phyloP scores from a whole-genome alignment of 2,888 invertebrate genomes.

The Sesamia inferens region DNA sequence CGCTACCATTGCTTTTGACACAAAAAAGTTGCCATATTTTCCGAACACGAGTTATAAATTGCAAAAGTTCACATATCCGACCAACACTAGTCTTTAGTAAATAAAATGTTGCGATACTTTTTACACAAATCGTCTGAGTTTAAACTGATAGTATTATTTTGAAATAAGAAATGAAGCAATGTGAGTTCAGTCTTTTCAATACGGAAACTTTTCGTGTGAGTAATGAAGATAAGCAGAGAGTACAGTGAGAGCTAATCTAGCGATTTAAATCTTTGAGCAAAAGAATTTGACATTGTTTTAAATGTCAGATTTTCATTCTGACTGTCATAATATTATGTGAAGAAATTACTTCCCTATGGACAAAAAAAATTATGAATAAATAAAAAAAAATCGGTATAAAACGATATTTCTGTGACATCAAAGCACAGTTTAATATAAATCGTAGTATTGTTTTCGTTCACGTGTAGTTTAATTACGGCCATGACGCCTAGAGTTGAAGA shows the following conservation, averaged over 20 bases:
- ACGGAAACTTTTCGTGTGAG: neutral
- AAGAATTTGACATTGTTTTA: neutral
- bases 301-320: neutral
- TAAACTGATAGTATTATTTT: neutral
- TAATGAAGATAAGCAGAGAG: neutral
- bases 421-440: slow-evolving; percentile 3
- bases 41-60: slow-evolving; percentile 23
- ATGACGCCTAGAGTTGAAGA: slow-evolving; percentile 24
- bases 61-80: slow-evolving; percentile 7
- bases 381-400: neutral
- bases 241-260: neutral
- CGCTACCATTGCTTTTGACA: neutral
- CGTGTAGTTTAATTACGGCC: neutral
- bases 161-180: neutral
- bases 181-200: neutral
- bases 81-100: neutral
- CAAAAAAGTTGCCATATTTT: slow-evolving; percentile 7
- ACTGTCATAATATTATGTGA: neutral
- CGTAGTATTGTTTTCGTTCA: slow-evolving; percentile 1
- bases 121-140: neutral
- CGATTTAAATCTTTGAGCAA: neutral
- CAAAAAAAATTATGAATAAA: neutral
- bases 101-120: slow-evolving; percentile 16
- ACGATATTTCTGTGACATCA: neutral
- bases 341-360: neutral